A percentile compares a stretch with the other conserved stretches of the same genome.
phyloP scores from a whole-genome alignment of 2,888 invertebrate genomes.

The Frankliniella fusca region DNA sequence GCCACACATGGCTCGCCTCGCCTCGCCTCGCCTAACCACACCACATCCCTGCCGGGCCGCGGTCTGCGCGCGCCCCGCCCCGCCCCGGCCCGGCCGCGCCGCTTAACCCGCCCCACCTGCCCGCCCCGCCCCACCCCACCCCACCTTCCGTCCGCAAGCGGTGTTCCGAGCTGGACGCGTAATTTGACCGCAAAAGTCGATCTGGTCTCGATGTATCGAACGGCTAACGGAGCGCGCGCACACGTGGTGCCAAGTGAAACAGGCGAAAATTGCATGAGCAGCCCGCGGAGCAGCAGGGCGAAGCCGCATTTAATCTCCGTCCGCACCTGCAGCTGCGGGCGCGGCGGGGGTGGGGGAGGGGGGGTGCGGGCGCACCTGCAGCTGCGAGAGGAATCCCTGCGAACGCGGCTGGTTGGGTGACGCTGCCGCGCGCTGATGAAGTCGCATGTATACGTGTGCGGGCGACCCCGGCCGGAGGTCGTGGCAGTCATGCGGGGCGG shows the following conservation, averaged over 20 bases:
- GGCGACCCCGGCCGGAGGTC: not conserved
- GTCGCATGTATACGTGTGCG: too few relatives aligned
- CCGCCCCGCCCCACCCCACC: too few relatives aligned
- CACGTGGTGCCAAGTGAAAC: not conserved
- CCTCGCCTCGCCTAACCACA: slow-evolving; percentile 9
- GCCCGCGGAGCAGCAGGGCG: not conserved
- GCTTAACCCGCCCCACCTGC: too few relatives aligned
- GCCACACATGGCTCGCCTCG: not conserved
- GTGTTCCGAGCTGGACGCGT: slow-evolving; percentile 9
- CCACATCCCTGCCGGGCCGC: too few relatives aligned
- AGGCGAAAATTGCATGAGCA: not conserved
- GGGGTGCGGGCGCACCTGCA: not conserved
- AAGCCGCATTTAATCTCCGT: not conserved
- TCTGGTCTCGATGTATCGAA: slow-evolving; percentile 19
- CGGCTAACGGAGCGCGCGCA: not conserved
- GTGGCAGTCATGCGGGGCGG: not conserved
- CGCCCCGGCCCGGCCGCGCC: not conserved
- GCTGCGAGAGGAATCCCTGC: too few relatives aligned
- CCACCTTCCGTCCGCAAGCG: too few relatives aligned
- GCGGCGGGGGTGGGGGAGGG: not conserved
- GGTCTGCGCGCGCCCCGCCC: too few relatives aligned
- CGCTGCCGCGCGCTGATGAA: too few relatives aligned
- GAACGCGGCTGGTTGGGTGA: too few relatives aligned
- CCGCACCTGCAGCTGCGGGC: not conserved
- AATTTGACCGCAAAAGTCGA: slow-evolving; percentile 24